phyloP scores from a whole-genome alignment of 2,888 invertebrate genomes.

The Apodemia zela region DNA sequence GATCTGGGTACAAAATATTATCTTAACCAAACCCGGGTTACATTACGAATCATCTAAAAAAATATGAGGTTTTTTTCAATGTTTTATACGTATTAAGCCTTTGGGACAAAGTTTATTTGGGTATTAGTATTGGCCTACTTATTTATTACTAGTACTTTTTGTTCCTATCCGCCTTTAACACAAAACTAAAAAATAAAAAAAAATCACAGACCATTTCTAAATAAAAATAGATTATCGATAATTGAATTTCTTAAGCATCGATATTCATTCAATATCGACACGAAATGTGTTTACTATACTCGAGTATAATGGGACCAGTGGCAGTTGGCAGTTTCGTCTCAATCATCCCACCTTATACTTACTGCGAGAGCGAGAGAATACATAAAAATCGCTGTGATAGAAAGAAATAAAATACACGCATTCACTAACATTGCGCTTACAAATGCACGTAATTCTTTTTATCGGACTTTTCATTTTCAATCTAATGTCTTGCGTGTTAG shows the following conservation, averaged over 20 bases:
- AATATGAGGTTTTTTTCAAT: too few species aligned
- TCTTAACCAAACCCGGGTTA: too few species aligned
- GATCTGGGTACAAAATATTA: too few species aligned
- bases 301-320: slow-evolving; percentile 75
- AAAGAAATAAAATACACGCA: slow-evolving; percentile 50
- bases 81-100: too few species aligned
- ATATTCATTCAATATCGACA: slow-evolving; percentile 30
- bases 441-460: slow-evolving; percentile 44
- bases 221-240: slow-evolving; percentile 18
- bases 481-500: slow-evolving; percentile 25
- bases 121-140: too few species aligned
- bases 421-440: slow-evolving; percentile 60
- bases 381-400: slow-evolving; percentile 26
- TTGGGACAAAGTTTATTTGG: too few species aligned
- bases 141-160: too few species aligned
- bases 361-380: slow-evolving; percentile 45
- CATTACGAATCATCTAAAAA: too few species aligned
- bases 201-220: not conserved
- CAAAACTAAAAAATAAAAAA: not conserved
- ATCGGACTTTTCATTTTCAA: slow-evolving; percentile 17
- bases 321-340: slow-evolving; percentile 78
- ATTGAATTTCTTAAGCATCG: slow-evolving; percentile 12
- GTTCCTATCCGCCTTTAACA: not conserved
- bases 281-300: slow-evolving; percentile 61
- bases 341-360: slow-evolving; percentile 77